Evolutionary conservation across 2,797 vertebrate genomes (phyloP).

Genomic region (Paratrypauchen microcephalus): DNA sequence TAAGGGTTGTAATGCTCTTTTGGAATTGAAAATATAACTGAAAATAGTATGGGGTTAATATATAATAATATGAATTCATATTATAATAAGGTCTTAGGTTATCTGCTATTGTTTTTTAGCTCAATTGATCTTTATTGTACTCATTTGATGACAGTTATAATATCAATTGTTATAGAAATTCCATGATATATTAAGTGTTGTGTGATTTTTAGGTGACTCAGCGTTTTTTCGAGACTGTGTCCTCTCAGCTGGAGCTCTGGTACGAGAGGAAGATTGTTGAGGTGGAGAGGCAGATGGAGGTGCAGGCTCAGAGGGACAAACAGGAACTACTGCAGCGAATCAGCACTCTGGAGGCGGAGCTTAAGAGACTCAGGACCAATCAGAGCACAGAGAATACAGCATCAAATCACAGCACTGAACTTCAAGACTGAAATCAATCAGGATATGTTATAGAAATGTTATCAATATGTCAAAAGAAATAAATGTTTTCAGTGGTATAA

Average conservation of each 20-base stretch:
- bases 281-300: conserved; percentile 78
- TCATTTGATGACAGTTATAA: not conserved
- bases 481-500: not conserved
- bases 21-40: not conserved
- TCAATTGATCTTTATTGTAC: not conserved
- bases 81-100: not conserved
- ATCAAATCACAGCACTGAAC: not conserved
- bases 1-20: not conserved
- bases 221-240: conserved; percentile 90
- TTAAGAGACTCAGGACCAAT: conserved; percentile 81
- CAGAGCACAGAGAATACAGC: conserved; percentile 58
- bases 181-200: not conserved
- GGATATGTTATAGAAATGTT: not conserved
- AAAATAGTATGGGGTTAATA: not conserved
- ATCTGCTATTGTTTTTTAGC: not conserved
- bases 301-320: conserved; percentile 81
- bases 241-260: conserved; percentile 89
- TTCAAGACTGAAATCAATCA: not conserved
- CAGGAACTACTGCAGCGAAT: conserved; percentile 81
- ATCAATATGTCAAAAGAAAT: not conserved
- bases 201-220: conserved; percentile 71
- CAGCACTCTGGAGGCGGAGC: conserved; percentile 83
- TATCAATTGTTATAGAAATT: not conserved
- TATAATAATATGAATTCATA: too few relatives aligned
- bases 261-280: conserved; percentile 87